Evolutionary conservation across 2,888 invertebrate genomes (phyloP), one percentile per base, ranked within the genome.

Genomic region (Drosophila formosana): DNA sequence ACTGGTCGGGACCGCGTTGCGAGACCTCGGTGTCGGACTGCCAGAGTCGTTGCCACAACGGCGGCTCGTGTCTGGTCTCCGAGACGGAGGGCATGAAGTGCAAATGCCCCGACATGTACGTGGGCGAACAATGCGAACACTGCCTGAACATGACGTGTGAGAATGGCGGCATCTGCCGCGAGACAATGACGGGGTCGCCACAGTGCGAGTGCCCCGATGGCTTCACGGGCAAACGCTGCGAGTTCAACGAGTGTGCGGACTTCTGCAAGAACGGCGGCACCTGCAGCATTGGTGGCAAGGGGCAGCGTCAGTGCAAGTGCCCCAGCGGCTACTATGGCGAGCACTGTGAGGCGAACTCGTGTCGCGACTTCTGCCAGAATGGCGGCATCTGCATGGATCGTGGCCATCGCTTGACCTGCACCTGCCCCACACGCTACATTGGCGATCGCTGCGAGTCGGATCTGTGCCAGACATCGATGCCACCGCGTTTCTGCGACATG

Each of bases 1-100:
- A 94, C 50, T 96, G 95, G 94, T 94, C 94, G 0, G 96, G 96
- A 0, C 93, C 94, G 47, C 92, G 94, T 8, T 96, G 96, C 90
- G 95, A 95, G 88, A 94, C 93, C 2, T 94, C 94, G 0, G 92
- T 94, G 7, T 93, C 93, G 25, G 90, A 93, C 47, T 95, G 95
- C 81, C 93, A 93, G 47, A 92, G 92, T 68, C 93, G 93, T 60
- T 95, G 95, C 76, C 93, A 93, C 74, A 95, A 95, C 83, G 94
- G 94, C 1, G 95, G 95, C 3, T 94, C 93, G 0, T 95, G 95
- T 77, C 90, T 93, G 23, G 89, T 92, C 49, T 82, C 89, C 7
- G 89, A 91, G 8, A 72, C 78, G 45, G 87, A 90, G 49, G 92
- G 91, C 52, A 91, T 92, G 86, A 90, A 88, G 55, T 95, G 95